Evolutionary conservation across 2,797 vertebrate species (phyloP).

Genomic region (Centropyge bicolor): DNA sequence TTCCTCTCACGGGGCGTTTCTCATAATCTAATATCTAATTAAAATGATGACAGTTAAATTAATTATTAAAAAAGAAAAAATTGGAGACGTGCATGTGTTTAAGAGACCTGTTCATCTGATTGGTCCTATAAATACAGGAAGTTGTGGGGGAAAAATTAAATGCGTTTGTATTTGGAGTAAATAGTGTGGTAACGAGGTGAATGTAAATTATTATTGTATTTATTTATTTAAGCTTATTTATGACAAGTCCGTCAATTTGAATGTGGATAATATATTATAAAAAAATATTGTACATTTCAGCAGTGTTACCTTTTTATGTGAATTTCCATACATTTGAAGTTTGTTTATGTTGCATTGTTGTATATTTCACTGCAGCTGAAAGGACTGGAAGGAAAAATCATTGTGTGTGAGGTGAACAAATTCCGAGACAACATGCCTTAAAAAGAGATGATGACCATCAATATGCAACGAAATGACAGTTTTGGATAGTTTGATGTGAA

Average conservation of each 20-base stretch:
- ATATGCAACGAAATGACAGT: conserved; percentile 79
- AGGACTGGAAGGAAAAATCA: conserved; percentile 30
- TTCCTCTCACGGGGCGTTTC: conserved; percentile 45
- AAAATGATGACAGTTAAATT: conserved; percentile 39
- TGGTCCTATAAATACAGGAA: conserved; percentile 43
- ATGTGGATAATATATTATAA: conserved; percentile 77
- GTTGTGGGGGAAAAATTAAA: conserved; percentile 38
- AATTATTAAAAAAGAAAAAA: neutral
- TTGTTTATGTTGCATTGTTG: conserved; percentile 70
- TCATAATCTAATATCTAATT: conserved; percentile 49
- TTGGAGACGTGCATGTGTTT: conserved; percentile 56
- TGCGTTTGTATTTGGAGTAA: conserved; percentile 70
- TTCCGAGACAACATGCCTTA: conserved; percentile 75
- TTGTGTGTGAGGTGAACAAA: conserved; percentile 46
- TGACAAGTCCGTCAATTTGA: conserved; percentile 67
- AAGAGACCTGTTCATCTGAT: conserved; percentile 54
- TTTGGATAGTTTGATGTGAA: conserved; percentile 73
- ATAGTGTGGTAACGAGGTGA: conserved; percentile 71
- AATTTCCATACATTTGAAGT: conserved; percentile 57
- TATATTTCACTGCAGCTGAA: conserved; percentile 64
- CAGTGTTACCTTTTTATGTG: conserved; percentile 68
- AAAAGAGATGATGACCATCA: conserved; percentile 68
- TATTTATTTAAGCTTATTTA: conserved; percentile 77
- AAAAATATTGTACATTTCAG: conserved; percentile 61
- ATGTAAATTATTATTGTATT: conserved; percentile 78